These are phyloP conservation scores for Metacarcinus magister DNA, from an alignment of 2,888 invertebrate species.

Conservation along the genomic window DNA sequence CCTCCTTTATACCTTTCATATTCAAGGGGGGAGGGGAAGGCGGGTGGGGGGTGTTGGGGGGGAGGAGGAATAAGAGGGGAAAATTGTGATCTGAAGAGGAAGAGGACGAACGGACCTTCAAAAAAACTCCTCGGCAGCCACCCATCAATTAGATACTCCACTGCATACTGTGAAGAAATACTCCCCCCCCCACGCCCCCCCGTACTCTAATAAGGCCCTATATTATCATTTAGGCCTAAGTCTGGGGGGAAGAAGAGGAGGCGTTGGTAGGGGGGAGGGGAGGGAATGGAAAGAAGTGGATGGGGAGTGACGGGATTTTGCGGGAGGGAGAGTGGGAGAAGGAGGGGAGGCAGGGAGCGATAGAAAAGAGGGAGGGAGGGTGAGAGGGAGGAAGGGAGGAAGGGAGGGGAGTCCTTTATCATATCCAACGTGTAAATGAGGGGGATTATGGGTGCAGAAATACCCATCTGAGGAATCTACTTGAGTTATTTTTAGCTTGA, in stretches of 20 bases:
- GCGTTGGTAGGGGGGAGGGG: slow-evolving; percentile 41
- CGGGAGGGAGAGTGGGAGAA: slow-evolving; percentile 28
- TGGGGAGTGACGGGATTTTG: slow-evolving; percentile 52
- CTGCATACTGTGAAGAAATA: slow-evolving; percentile 72
- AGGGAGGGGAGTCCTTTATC: slow-evolving; percentile 70
- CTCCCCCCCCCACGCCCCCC: slow-evolving; percentile 34
- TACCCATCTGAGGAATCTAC: neutral
- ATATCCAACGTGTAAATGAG: slow-evolving; percentile 77
- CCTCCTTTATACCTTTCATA: neutral
- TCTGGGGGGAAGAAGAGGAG: neutral
- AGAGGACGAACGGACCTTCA: neutral
- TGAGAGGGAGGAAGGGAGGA: neutral
- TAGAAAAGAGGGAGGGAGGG: slow-evolving; percentile 22
- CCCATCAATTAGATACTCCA: slow-evolving; percentile 75
- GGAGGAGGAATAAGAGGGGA: neutral
- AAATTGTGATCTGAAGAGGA: slow-evolving; percentile 14
- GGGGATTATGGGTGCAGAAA: slow-evolving; percentile 58
- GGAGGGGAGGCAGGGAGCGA: slow-evolving; percentile 41
- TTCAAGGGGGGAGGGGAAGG: neutral
- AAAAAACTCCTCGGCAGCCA: slow-evolving; percentile 37
- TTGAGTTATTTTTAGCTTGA: neutral
- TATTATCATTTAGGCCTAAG: slow-evolving; percentile 79
- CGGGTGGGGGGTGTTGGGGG: neutral
- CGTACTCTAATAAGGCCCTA: slow-evolving; percentile 76
- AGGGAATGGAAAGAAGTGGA: neutral